phyloP scores from a whole-genome alignment of 2,888 invertebrate species.

The Eilema griseolum region DNA sequence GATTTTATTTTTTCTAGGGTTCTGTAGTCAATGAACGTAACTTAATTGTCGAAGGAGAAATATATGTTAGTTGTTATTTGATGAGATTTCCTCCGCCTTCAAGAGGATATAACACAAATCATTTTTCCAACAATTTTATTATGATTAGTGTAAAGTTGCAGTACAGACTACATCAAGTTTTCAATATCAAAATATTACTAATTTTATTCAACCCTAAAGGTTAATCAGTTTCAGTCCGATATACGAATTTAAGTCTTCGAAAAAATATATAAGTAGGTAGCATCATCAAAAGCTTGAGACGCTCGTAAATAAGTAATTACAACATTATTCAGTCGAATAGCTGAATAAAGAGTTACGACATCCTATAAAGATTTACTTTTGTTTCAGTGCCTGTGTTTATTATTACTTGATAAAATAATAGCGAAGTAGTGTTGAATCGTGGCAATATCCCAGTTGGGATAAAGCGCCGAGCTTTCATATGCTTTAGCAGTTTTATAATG shows the following conservation, averaged over 20 bases:
- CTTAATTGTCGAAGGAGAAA: neutral
- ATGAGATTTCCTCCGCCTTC: neutral
- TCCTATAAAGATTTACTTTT: neutral
- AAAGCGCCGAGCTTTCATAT: neutral
- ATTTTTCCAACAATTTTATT: neutral
- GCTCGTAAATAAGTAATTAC: constrained; percentile 2
- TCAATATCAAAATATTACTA: too few relatives aligned
- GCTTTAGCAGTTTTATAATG: neutral
- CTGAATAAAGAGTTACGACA: constrained; percentile 1
- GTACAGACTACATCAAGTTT: neutral
- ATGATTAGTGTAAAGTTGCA: neutral
- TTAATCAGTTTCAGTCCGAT: neutral
- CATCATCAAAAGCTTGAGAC: neutral
- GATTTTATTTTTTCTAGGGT: constrained; percentile 14
- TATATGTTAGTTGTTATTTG: neutral
- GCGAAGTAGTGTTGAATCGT: neutral
- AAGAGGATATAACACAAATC: neutral
- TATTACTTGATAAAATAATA: constrained; percentile 4
- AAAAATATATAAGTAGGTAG: neutral
- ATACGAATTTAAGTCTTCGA: neutral
- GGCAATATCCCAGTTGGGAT: neutral
- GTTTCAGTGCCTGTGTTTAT: neutral
- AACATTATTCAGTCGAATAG: constrained; percentile 3
- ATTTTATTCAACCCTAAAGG: neutral
- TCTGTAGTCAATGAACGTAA: neutral